Percentiles rank a stretch among this genome's conserved stretches.
Evolutionary conservation across 2,113 vertebrate genomes (phyloP).

Genomic region (Cyanocitta stelleri): DNA sequence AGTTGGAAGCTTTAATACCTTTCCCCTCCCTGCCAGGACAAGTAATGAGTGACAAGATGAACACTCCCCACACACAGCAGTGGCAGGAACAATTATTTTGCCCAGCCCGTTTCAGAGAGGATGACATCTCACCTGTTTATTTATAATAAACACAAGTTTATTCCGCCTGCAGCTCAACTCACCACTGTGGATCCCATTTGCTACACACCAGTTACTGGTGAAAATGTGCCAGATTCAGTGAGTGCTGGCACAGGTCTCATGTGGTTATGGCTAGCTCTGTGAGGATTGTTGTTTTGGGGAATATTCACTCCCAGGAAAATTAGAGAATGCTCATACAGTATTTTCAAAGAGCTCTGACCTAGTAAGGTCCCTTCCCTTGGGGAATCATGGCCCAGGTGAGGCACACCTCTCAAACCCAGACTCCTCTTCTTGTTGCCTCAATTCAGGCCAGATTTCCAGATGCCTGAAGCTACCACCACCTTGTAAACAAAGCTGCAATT

Average conservation of each 20-base stretch:
- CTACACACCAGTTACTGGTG: neutral
- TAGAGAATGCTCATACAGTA: neutral
- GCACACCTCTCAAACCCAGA: neutral
- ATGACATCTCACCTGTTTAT: neutral
- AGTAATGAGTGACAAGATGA: too few relatives aligned
- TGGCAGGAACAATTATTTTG: neutral
- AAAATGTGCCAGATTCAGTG: neutral
- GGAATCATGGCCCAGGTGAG: accelerated
- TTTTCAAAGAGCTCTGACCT: neutral
- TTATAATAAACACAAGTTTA: neutral
- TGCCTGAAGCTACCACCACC: neutral
- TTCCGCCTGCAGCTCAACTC: neutral
- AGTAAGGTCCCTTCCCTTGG: neutral
- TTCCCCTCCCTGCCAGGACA: neutral
- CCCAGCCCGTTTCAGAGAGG: neutral
- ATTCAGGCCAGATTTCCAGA: neutral
- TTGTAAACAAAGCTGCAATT: neutral
- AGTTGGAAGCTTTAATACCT: neutral
- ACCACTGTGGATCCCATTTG: neutral
- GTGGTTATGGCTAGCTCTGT: neutral
- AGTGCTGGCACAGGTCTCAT: neutral
- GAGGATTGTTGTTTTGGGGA: neutral
- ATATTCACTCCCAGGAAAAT: neutral
- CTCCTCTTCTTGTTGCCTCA: neutral
- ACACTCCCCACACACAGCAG: too few relatives aligned